Evolutionary conservation across 2,113 vertebrate species (phyloP).

Genomic region (Sigmodon hispidus): DNA sequence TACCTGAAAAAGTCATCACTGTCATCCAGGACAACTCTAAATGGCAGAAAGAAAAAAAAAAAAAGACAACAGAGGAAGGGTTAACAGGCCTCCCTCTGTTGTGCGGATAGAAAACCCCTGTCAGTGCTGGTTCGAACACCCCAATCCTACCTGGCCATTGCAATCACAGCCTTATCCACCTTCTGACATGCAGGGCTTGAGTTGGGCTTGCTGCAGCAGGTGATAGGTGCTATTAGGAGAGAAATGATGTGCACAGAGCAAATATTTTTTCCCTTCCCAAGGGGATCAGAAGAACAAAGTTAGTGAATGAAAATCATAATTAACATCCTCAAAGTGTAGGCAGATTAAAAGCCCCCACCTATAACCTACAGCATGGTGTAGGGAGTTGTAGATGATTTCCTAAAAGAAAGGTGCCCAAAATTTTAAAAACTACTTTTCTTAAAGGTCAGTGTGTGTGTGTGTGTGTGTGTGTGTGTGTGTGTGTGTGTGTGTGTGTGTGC

Average conservation of each 20-base stretch:
- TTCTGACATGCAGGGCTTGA: conserved; percentile 63
- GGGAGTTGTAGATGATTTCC: not conserved
- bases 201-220: conserved; percentile 60
- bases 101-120: conserved; percentile 11
- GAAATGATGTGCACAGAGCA: conserved; percentile 49
- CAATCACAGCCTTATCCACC: conserved; percentile 68
- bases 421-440: not conserved
- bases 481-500: not conserved
- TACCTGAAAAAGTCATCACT: conserved; percentile 47
- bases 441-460: not conserved
- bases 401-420: conserved; percentile 36
- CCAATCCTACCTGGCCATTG: conserved; percentile 73
- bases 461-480: not conserved
- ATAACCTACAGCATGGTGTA: not conserved
- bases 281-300: conserved; percentile 40
- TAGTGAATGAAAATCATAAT: conserved; percentile 30
- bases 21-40: conserved; percentile 21
- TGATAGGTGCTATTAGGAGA: conserved; percentile 61
- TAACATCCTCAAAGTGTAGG: conserved; percentile 11
- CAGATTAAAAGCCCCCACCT: not conserved
- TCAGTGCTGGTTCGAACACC: not conserved
- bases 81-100: conserved; percentile 47
- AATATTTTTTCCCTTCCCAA: conserved; percentile 34
- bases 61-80: conserved; percentile 28
- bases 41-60: not conserved